A percentile compares a stretch with the other conserved stretches of the same genome.
These are phyloP conservation scores for Scleropages formosus DNA, from an alignment of 2,797 vertebrate species.

Conservation along the genomic window DNA sequence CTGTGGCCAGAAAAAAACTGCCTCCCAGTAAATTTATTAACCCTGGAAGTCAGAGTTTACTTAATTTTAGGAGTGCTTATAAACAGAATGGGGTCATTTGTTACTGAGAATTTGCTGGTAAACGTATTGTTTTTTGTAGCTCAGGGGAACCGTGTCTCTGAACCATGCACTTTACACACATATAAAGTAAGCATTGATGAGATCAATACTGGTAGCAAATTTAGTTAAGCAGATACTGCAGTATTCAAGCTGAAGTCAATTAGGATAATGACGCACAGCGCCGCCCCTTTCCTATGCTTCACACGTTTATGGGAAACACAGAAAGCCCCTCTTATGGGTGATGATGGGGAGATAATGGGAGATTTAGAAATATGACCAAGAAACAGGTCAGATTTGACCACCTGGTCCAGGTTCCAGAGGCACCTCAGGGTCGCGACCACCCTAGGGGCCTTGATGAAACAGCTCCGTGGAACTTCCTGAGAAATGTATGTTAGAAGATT, in stretches of 20 bases:
- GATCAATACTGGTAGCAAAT: background rate
- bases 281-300: background rate
- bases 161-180: slow-evolving; percentile 9
- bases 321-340: background rate
- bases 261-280: background rate
- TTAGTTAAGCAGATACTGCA: background rate
- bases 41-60: slow-evolving; percentile 76
- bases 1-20: slow-evolving; percentile 65
- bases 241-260: slow-evolving; percentile 16
- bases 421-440: background rate
- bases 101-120: slow-evolving; percentile 36
- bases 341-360: background rate
- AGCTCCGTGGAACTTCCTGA: too few relatives aligned
- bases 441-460: background rate
- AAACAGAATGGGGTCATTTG: slow-evolving; percentile 48
- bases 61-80: slow-evolving; percentile 81
- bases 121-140: slow-evolving; percentile 39
- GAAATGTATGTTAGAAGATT: too few relatives aligned
- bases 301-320: background rate
- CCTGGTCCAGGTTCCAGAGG: background rate
- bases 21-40: slow-evolving; percentile 78
- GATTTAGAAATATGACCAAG: slow-evolving; percentile 15
- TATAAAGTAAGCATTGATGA: slow-evolving; percentile 9
- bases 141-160: slow-evolving; percentile 20
- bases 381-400: slow-evolving; percentile 21